Conservation (phyloP, 2,797 vertebrate species). For the Rhabdomys pumilio region DNA sequence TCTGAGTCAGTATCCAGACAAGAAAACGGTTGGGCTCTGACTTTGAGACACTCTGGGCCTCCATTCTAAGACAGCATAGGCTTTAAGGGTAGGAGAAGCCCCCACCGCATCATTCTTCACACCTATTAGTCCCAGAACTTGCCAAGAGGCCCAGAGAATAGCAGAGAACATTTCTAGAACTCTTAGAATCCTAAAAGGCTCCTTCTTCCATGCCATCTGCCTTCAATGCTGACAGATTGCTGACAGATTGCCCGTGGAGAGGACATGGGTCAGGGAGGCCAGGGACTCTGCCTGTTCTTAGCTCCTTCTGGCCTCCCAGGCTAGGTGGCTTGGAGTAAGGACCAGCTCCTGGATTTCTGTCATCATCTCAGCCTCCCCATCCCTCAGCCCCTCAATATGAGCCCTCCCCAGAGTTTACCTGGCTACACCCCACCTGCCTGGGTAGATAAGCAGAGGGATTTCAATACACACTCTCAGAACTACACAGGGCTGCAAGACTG, state of each 20-base stretch:
- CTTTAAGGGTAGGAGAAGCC: background rate
- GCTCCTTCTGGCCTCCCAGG: background rate
- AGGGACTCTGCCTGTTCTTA: background rate
- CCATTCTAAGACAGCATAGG: too few species aligned
- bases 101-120: rapidly evolving
- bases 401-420: background rate
- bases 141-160: background rate
- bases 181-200: background rate
- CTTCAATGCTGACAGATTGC: background rate
- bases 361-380: background rate
- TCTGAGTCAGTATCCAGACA: background rate
- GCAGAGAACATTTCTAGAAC: background rate
- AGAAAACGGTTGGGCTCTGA: background rate
- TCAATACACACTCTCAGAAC: background rate
- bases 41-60: background rate
- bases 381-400: background rate
- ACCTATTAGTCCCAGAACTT: background rate
- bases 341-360: background rate
- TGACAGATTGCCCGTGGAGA: too few species aligned
- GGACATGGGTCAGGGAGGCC: background rate
- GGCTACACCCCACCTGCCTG: background rate
- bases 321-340: background rate
- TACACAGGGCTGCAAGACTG: too few species aligned
- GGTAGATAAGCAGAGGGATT: background rate
- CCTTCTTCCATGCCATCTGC: background rate